Base-by-base conservation (phyloP, 2,888 invertebrate species). In the Drosophila siamana region DNA sequence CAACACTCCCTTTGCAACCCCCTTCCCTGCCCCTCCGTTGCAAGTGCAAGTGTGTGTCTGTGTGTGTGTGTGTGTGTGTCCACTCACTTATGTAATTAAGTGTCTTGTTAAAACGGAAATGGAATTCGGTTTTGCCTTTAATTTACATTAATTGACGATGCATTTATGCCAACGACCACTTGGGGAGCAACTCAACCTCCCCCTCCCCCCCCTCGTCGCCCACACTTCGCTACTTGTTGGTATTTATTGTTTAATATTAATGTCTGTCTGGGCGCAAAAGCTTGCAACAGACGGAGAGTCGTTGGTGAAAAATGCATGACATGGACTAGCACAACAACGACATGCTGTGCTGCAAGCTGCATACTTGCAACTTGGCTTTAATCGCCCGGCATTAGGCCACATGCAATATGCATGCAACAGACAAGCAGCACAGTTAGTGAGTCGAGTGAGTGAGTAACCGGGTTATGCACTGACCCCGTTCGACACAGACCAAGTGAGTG, bases 91-190 rank as follows among this genome's bases (percentile, higher is more conserved):
- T 85, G 87, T 76, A 86, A 84, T 84, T 86, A 86, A 85, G 87
- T 80, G 82, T 82, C 84, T 80, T 75, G 85, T 75, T 86, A 75
- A 75, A 80, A 75, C 82, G 84, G 85, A 79, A 86, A 86, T 84
- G 84, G 87, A 85, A 84, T 84, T 84, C 64, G 84, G 84, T 81
- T 85, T 78, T 85, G 87, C 80, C 80, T 86, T 86, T 85, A 80
- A 84, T 84, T 84, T 86, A 78, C 87, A 84, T 84, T 86, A 84
- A 84, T 85, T 86, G 84, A 81, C 82, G 71, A 78, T 80, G 78
- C 77, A 75, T 79, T 80, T 79, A 69, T 79, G 73, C 69, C 75
- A 75, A 69, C 69, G 50, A 70, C 60, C 78, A 74, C 64, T 64
- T 59, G 61, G 69, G 69, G 68, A 16, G 13, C 33, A 48, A 36